Conservation (phyloP, 2,113 vertebrate genomes). For the Aegypius monachus region DNA sequence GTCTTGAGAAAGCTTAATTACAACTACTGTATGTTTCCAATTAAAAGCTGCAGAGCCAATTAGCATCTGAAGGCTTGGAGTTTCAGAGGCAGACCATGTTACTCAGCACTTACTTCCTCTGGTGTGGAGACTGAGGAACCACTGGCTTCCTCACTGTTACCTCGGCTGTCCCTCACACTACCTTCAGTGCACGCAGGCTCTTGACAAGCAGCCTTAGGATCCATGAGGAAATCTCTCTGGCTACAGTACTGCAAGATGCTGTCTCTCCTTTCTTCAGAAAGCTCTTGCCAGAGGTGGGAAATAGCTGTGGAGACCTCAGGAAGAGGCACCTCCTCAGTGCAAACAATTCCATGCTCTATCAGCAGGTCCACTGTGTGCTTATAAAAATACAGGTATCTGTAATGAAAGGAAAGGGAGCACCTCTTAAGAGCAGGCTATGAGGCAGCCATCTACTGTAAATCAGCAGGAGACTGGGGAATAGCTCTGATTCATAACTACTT, state of each 20-base stretch:
- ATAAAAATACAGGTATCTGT: conserved; percentile 84
- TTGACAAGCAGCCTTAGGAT: not conserved
- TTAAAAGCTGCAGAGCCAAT: not conserved
- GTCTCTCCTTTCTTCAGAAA: conserved; percentile 71
- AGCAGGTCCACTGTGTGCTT: conserved; percentile 79
- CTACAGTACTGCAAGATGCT: conserved; percentile 63
- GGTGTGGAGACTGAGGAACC: conserved; percentile 69
- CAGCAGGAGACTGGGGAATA: not conserved
- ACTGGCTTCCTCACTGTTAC: conserved; percentile 74
- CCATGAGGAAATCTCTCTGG: conserved; percentile 46
- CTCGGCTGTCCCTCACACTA: conserved; percentile 62
- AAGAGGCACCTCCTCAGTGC: conserved; percentile 61
- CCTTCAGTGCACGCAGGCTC: conserved; percentile 5
- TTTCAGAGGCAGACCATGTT: not conserved
- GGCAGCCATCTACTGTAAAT: not conserved
- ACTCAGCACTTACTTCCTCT: conserved; percentile 73
- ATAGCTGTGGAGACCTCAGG: conserved; percentile 80
- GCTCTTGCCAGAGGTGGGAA: conserved; percentile 80
- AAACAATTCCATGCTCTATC: conserved; percentile 65
- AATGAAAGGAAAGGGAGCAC: conserved; percentile 41
- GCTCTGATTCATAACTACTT: not conserved
- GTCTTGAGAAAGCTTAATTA: not conserved
- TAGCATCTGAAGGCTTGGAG: not conserved
- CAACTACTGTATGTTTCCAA: not conserved
- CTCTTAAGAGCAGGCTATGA: not conserved